These are phyloP conservation scores for Mionectes macconnelli DNA, from an alignment of 2,113 vertebrate genomes.

Conservation along the genomic window DNA sequence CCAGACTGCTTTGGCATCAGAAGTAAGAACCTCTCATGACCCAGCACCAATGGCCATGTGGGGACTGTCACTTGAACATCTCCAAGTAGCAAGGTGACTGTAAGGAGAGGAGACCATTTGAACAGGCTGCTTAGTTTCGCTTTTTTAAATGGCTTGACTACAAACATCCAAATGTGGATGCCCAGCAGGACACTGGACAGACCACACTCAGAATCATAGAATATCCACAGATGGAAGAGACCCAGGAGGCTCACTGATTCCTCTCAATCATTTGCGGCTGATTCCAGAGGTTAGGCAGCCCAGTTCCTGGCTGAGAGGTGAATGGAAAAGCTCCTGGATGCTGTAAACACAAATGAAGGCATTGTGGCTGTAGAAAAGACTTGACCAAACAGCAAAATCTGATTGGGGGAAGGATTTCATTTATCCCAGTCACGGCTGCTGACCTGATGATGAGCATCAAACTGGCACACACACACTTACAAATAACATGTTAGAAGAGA, in stretches of 20 bases:
- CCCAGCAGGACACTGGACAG: background rate
- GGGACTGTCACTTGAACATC: background rate
- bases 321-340: background rate
- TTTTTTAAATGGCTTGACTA: background rate
- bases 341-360: background rate
- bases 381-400: background rate
- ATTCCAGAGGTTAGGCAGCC: background rate
- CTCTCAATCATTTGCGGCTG: background rate
- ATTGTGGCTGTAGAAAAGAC: background rate
- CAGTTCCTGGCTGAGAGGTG: background rate
- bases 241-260: background rate
- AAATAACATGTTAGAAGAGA: accelerated
- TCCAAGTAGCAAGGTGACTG: background rate
- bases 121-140: background rate
- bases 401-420: background rate
- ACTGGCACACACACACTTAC: background rate
- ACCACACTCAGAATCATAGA: background rate
- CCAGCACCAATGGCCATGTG: background rate
- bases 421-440: background rate
- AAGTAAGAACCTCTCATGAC: background rate
- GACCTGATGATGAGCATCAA: background rate
- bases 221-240: background rate
- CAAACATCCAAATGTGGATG: background rate
- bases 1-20: background rate
- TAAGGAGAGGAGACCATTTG: background rate